Evolutionary conservation across 2,113 vertebrate species (phyloP), one percentile per base, ranked within the genome.

Genomic region (Platanista minor): DNA sequence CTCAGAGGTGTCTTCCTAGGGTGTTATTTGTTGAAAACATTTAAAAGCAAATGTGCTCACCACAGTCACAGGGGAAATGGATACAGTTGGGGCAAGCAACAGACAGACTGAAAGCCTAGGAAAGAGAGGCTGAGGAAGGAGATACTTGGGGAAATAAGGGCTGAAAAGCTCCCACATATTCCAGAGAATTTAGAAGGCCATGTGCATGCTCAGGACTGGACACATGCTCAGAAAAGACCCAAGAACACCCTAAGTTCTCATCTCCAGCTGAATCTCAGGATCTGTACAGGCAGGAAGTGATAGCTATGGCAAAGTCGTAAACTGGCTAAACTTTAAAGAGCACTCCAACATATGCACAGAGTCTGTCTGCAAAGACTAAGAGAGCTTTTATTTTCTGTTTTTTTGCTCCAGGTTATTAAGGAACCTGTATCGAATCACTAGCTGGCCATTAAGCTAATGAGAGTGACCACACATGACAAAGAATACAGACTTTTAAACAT

Each of bases 261-360:
- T 10, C 36, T 72, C 62, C 43, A 10, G 64, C 5, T n/a, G 62
- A 80, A 6, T 20, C 80, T 21, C 36, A 81, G 39, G 12, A 17
- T 31, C 33, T 36, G 21, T 33, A 59, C 23, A 81, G 18, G 33
- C 31, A 92, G 20, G 25, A 78, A 36, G 18, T 41, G 15, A 61
- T 67, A 49, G 8, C 27, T 52, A 4, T 5, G 17, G 27, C 20
- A 23, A 31, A 17, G 31, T 20, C 46, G 29, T 46, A 25, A 46
- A 72, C 8, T 4, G 14, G 33, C 33, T 52, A n/a, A 31, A n/a
- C 52, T 0, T 6, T 2, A 74, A 46, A 49, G 21, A 64, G 20
- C 6, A 13, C 29, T 8, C 27, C 20, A 17, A 2, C 23, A 6
- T 0, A 21, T 3, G 31, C 6, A 21, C 10, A 25, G 8, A 39